phyloP scores from a whole-genome alignment of 1,140 invertebrate genomes.

The Cydia strobilella region DNA sequence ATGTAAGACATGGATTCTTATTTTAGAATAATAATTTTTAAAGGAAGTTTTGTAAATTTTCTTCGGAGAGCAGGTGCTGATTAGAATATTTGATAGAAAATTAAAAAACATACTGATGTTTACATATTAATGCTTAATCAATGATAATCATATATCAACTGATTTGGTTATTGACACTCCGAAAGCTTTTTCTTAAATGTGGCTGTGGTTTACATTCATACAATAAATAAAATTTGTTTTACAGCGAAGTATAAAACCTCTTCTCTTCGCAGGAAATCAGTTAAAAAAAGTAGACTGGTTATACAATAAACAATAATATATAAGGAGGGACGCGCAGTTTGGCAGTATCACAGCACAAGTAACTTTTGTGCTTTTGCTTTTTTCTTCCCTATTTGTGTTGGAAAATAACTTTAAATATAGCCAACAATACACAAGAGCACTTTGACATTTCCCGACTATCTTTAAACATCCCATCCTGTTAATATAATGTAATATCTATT shows the following conservation, averaged over 20 bases:
- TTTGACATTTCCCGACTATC: conserved; percentile 2
- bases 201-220: too few species aligned
- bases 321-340: too few species aligned
- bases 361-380: not conserved
- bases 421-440: not conserved
- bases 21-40: not conserved
- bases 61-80: not conserved
- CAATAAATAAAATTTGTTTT: too few species aligned
- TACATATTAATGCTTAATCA: not conserved
- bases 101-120: not conserved
- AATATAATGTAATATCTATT: conserved; percentile 17
- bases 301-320: too few species aligned
- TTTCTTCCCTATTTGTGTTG: not conserved
- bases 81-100: not conserved
- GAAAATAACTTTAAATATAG: not conserved
- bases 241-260: too few species aligned
- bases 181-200: too few species aligned
- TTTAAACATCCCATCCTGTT: not conserved
- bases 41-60: not conserved
- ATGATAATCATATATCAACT: not conserved
- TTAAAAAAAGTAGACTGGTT: too few species aligned
- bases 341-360: too few species aligned
- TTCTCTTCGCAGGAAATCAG: too few species aligned
- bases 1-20: not conserved
- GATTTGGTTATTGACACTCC: too few species aligned